These are phyloP conservation scores for Rhingia rostrata DNA, from an alignment of 2,888 invertebrate genomes.

Conservation along the genomic window DNA sequence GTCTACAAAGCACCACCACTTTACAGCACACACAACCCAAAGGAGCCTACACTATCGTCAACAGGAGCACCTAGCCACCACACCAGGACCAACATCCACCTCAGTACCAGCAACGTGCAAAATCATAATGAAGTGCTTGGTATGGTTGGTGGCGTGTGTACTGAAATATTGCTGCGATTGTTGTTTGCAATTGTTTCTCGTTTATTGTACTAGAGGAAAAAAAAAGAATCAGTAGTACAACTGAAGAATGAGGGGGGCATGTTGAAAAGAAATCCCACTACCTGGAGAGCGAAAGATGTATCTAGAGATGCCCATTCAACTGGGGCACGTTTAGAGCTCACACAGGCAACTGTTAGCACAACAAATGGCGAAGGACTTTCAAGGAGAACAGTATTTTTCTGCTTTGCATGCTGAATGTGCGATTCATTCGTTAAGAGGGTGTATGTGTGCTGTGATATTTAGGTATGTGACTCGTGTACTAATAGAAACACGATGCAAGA, in stretches of 20 bases:
- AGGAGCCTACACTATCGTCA: neutral
- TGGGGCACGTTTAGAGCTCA: conserved; percentile 56
- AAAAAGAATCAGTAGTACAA: conserved; percentile 1
- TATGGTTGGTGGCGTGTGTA: conserved; percentile 63
- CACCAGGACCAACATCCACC: neutral
- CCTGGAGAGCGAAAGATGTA: neutral
- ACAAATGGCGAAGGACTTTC: conserved; percentile 44
- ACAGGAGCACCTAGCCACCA: conserved; percentile 1
- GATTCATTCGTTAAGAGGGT: neutral
- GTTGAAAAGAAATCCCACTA: neutral
- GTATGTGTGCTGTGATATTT: neutral
- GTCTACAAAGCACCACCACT: neutral
- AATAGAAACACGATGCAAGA: conserved; percentile 3
- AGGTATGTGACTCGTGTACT: conserved; percentile 18
- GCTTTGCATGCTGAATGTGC: conserved; percentile 43
- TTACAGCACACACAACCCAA: conserved; percentile 4
- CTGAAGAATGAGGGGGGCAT: no score
- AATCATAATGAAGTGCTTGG: conserved; percentile 68
- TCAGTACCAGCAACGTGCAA: conserved; percentile 27
- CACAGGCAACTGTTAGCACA: conserved; percentile 43
- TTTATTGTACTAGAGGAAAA: conserved; percentile 18
- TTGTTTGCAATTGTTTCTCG: conserved; percentile 68
- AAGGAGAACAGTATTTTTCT: conserved; percentile 31
- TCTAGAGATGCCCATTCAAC: conserved; percentile 42
- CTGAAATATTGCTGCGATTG: conserved; percentile 67